Evolutionary conservation across 2,888 invertebrate species (phyloP), one percentile per base, ranked within the genome.

Genomic region (Tetragonula carbonaria): DNA sequence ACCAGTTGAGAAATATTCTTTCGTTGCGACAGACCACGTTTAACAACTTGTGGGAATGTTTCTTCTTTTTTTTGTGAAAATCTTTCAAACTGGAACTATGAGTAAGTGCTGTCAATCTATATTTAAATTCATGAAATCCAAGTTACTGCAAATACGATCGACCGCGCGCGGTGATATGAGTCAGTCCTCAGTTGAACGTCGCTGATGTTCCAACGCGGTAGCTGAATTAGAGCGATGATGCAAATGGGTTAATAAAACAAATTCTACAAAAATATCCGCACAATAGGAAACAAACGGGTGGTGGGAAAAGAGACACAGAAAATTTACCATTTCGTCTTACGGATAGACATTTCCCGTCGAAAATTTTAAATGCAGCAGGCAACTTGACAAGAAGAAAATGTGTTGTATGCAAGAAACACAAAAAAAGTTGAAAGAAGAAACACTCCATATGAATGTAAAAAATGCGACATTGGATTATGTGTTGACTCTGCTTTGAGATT

Each of bases 191-290:
- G 23, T 23, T 23, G 23, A 23, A 23, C 23, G 0, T 23, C 23
- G 23, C 23, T 23, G 23, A 23, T 23, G 23, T 23, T 23, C 23
- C 23, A 23, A 23, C 23, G 23, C 23, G 23, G 23, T 23, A 23
- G 23, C 23, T 23, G 23, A 23, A 23, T 23, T 23, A 23, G 23
- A 23, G 23, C 23, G 23, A 23, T 23, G 23, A 23, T 23, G 23
- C 23, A 23, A 23, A 23, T 23, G 23, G 23, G 23, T 23, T 23
- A 23, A 4, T 65, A 3, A 73, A 66, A 73, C 59, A 73, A 50
- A 73, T 78, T 73, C 73, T 78, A 28, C 66, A 73, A 66, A 78
- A 73, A 57, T 78, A 73, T 6, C 78, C 65, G 0, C 59, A 74
- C 53, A 50, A 74, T 74, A 74, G 74, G 23, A 79, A 74, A 67